Evolutionary conservation across 2,113 vertebrate genomes (phyloP).

Genomic region (Bothrops jararaca): DNA sequence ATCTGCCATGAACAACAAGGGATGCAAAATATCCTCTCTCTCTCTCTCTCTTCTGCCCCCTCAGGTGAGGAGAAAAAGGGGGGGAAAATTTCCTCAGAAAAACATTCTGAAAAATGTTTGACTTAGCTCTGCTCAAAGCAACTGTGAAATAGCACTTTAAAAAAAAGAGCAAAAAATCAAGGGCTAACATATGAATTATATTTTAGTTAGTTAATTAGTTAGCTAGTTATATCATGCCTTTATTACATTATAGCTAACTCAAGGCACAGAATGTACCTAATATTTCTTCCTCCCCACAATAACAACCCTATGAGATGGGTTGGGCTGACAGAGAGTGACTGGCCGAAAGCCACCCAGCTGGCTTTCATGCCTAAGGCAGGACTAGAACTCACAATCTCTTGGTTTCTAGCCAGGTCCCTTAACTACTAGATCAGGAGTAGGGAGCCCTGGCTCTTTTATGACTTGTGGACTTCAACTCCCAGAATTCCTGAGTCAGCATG

Average conservation of each 20-base stretch:
- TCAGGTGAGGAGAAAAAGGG: background rate
- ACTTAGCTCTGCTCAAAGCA: background rate
- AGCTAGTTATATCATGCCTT: background rate
- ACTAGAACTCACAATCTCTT: background rate
- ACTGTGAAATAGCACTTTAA: background rate
- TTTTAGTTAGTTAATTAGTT: background rate
- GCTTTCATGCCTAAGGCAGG: background rate
- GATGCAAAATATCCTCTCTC: background rate
- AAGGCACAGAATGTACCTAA: background rate
- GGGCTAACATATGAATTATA: background rate
- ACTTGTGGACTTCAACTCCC: no score
- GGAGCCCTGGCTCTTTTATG: no score
- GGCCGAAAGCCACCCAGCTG: background rate
- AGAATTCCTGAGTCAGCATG: no score
- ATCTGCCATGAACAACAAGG: background rate
- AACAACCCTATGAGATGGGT: background rate
- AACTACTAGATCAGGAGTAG: background rate
- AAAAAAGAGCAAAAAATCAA: background rate
- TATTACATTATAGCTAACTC: background rate
- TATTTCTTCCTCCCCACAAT: background rate
- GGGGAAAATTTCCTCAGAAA: background rate
- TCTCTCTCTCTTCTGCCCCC: background rate
- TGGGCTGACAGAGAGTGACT: background rate
- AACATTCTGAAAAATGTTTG: background rate
- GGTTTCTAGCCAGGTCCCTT: background rate